Conservation (phyloP, 2,113 vertebrate genomes). For the Zapus hudsonius region DNA sequence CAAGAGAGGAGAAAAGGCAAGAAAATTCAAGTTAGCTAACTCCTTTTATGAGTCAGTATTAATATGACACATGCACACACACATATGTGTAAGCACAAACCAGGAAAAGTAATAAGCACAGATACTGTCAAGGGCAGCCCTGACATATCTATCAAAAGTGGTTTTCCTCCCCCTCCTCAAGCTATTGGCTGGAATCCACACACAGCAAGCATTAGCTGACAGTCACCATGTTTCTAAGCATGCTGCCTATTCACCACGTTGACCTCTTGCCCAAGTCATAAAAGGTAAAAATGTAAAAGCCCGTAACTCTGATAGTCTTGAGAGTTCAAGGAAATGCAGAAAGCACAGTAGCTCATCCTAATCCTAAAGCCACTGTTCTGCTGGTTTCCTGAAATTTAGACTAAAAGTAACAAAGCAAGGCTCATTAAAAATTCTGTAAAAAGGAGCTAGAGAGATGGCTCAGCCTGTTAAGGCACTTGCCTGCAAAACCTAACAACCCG, state of each 20-base stretch:
- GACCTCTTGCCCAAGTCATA: background rate
- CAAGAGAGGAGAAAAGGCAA: background rate
- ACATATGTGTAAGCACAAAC: background rate
- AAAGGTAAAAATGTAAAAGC: background rate
- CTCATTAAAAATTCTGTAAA: conserved; percentile 12
- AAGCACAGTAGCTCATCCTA: background rate
- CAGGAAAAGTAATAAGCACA: background rate
- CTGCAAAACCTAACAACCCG: no score
- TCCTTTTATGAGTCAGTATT: background rate
- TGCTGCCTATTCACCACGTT: background rate
- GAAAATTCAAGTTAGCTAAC: conserved; percentile 42
- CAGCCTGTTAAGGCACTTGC: no score
- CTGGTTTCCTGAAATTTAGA: background rate
- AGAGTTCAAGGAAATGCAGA: background rate
- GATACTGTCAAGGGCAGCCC: background rate
- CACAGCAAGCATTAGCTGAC: background rate
- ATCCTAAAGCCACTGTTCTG: background rate
- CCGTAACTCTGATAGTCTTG: background rate
- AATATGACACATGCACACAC: background rate
- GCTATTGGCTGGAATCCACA: background rate
- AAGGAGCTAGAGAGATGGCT: background rate
- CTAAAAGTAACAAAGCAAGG: background rate
- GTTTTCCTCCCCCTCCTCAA: background rate
- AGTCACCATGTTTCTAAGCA: background rate
- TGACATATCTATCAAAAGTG: background rate